A percentile compares a stretch with the other conserved stretches of the same genome.
Conservation (phyloP, 2,888 invertebrate genomes). For the Melinopterus prodromus region DNA sequence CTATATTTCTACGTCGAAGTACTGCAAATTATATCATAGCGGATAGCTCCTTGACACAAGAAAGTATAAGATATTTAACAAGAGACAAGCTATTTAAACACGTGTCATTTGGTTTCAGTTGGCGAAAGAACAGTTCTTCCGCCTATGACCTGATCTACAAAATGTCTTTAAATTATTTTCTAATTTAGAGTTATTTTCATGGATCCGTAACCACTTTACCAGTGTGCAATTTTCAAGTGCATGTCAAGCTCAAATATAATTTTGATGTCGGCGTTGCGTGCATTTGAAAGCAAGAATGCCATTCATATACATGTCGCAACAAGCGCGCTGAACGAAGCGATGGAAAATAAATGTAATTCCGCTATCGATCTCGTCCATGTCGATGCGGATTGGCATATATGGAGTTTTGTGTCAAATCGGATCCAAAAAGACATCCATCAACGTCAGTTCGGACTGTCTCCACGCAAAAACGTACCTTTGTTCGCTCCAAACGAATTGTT, state of each 20-base stretch:
- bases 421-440: slow-evolving; percentile 4
- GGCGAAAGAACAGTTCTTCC: not conserved
- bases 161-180: not conserved
- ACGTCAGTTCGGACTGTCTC: not conserved
- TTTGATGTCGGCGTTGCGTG: not conserved
- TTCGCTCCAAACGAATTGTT: not conserved
- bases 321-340: not conserved
- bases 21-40: too few relatives aligned
- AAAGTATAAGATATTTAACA: too few relatives aligned
- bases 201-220: not conserved
- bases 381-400: not conserved
- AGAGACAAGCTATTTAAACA: too few relatives aligned
- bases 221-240: not conserved
- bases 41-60: too few relatives aligned
- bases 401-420: not conserved
- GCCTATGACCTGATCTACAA: not conserved
- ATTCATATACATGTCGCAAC: not conserved
- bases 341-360: slow-evolving; percentile 4
- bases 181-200: not conserved
- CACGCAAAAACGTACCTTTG: not conserved
- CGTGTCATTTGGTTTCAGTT: too few relatives aligned
- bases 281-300: not conserved
- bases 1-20: too few relatives aligned
- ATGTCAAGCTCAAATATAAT: not conserved
- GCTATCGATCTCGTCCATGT: not conserved